Conservation (phyloP, 2,113 vertebrate species). For the Semicossyphus pulcher region DNA sequence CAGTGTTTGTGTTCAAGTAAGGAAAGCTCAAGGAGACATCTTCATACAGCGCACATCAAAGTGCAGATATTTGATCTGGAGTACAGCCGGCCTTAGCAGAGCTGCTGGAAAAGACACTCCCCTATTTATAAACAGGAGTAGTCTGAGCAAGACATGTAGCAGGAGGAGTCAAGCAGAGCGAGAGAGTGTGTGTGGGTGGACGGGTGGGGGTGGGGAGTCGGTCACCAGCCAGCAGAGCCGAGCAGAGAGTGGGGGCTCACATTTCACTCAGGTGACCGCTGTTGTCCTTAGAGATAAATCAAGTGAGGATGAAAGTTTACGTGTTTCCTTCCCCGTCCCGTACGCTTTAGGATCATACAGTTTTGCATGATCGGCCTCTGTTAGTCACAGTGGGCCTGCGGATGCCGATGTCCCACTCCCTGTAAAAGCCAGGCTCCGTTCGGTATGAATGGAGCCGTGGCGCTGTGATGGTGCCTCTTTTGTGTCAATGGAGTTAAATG, state of each 20-base stretch:
- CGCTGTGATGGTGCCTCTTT: constrained; percentile 68
- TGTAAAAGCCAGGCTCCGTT: constrained; percentile 55
- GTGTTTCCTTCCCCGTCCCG: constrained; percentile 18
- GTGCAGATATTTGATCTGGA: constrained; percentile 74
- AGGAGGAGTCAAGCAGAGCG: constrained; percentile 58
- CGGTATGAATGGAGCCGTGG: constrained; percentile 75
- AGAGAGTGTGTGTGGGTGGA: constrained; percentile 19
- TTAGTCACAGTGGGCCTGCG: constrained; percentile 35
- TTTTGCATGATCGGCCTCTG: constrained; percentile 6
- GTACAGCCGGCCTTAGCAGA: constrained; percentile 69
- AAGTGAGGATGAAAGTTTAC: constrained; percentile 31
- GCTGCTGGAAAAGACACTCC: constrained; percentile 75
- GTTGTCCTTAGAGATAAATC: constrained; percentile 69
- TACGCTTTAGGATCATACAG: constrained; percentile 6
- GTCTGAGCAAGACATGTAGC: constrained; percentile 62
- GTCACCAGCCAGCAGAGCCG: constrained; percentile 53
- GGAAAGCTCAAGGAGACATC: constrained; percentile 53
- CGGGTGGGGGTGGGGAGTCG: constrained; percentile 56
- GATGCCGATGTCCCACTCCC: constrained; percentile 45
- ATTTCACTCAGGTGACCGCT: constrained; percentile 77
- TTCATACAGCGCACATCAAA: constrained; percentile 71
- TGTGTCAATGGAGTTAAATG: constrained; percentile 77
- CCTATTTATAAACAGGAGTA: constrained; percentile 81
- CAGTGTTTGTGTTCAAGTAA: constrained; percentile 44
- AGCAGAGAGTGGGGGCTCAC: constrained; percentile 62